Conservation (phyloP, 2,888 invertebrate species). For the Meliscaeva auricollis region DNA sequence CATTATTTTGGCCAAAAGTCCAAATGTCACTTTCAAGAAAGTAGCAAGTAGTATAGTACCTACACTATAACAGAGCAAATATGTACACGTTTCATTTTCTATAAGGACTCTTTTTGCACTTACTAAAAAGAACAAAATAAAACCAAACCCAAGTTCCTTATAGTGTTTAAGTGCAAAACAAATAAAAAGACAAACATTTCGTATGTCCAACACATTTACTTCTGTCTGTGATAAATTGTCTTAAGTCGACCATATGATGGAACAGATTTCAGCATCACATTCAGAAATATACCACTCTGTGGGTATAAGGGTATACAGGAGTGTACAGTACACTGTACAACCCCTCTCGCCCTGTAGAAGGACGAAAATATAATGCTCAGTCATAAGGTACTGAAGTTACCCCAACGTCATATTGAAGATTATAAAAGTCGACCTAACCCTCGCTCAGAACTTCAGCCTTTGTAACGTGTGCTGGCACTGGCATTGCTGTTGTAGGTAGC, state of each 20-base stretch:
- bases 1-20: conserved; percentile 50
- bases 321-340: no score
- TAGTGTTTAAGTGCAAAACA: conserved; percentile 48
- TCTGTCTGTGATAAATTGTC: conserved; percentile 76
- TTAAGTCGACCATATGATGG: conserved; percentile 78
- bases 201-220: conserved; percentile 73
- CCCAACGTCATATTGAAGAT: conserved; percentile 56
- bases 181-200: conserved; percentile 73
- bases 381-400: conserved; percentile 70
- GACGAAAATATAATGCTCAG: conserved; percentile 22
- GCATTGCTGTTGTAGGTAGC: conserved; percentile 38
- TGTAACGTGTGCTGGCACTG: conserved; percentile 77
- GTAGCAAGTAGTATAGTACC: neutral
- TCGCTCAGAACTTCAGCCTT: conserved; percentile 17
- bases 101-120: conserved; percentile 39
- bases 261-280: conserved; percentile 81
- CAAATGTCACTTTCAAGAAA: conserved; percentile 66
- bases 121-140: conserved; percentile 14
- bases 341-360: neutral
- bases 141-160: conserved; percentile 15
- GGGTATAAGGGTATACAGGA: no score
- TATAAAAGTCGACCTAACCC: conserved; percentile 49
- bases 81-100: neutral
- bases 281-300: no score
- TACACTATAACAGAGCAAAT: conserved; percentile 4